phyloP scores from a whole-genome alignment of 1,140 invertebrate genomes.

The Monochamus saltuarius region DNA sequence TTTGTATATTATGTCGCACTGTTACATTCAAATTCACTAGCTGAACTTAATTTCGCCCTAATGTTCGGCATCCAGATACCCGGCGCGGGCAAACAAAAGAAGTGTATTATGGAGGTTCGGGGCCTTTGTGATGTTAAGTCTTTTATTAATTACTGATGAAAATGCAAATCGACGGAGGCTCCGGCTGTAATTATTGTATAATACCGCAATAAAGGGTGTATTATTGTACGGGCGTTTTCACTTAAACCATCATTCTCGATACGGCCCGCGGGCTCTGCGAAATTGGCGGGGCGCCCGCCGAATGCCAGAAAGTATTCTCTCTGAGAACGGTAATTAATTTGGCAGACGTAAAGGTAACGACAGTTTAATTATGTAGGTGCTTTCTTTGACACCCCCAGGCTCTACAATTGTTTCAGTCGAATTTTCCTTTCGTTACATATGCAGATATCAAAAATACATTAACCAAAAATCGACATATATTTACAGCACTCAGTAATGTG shows the following conservation, averaged over 20 bases:
- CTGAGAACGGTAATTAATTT: too few relatives aligned
- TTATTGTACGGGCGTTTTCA: not conserved
- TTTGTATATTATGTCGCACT: too few relatives aligned
- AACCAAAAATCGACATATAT: too few relatives aligned
- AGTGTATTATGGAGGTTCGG: slow-evolving; percentile 6
- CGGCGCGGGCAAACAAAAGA: slow-evolving; percentile 5
- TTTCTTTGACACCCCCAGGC: too few relatives aligned
- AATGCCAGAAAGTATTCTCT: too few relatives aligned
- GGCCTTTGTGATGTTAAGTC: slow-evolving; percentile 22
- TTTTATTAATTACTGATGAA: slow-evolving; percentile 22
- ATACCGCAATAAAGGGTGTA: slow-evolving; percentile 3
- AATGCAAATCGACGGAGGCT: slow-evolving; percentile 7
- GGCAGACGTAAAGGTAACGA: too few relatives aligned
- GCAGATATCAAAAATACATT: too few relatives aligned
- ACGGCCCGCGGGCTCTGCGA: not conserved
- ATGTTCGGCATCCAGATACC: not conserved
- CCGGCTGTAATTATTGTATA: slow-evolving; percentile 2
- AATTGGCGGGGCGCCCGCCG: not conserved
- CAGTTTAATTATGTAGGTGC: too few relatives aligned
- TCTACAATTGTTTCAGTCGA: too few relatives aligned
- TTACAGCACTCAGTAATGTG: too few relatives aligned
- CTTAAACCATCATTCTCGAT: slow-evolving; percentile 5
- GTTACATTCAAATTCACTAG: not conserved
- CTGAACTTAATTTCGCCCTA: not conserved
- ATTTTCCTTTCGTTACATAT: too few relatives aligned